Conservation (phyloP, 2,797 vertebrate species). For the Lacerta agilis region DNA sequence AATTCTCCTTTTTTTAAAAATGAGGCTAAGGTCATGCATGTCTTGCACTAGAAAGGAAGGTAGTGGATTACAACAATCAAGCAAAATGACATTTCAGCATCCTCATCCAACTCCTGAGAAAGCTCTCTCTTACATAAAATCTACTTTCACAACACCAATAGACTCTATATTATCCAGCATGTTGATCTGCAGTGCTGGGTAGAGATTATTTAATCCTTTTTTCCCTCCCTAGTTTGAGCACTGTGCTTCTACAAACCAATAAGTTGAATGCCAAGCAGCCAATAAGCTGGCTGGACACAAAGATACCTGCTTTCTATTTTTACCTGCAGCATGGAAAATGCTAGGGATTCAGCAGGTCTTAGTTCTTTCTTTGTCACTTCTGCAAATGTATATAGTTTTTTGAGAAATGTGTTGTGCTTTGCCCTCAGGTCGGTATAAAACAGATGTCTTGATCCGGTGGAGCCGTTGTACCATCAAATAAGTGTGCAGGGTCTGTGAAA, state of each 20-base stretch:
- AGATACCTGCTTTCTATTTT: constrained; percentile 39
- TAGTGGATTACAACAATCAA: neutral
- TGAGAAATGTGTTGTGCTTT: constrained; percentile 32
- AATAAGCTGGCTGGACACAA: neutral
- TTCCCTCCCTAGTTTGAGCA: constrained; percentile 2
- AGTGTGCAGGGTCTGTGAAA: neutral
- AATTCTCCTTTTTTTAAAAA: neutral
- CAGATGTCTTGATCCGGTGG: neutral
- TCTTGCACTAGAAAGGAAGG: neutral
- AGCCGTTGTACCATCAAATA: neutral
- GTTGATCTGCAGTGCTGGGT: constrained; percentile 14
- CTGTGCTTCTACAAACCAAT: constrained; percentile 29
- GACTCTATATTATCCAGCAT: neutral
- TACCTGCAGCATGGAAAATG: constrained; percentile 41
- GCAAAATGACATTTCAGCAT: neutral
- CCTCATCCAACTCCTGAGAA: neutral
- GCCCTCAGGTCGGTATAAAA: neutral
- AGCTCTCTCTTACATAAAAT: constrained; percentile 9
- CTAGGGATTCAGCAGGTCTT: neutral
- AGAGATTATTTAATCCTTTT: constrained; percentile 12
- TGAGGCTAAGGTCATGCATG: neutral
- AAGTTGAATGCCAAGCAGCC: constrained; percentile 15
- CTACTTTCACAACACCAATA: neutral
- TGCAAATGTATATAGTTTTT: constrained; percentile 29
- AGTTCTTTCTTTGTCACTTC: constrained; percentile 28